phyloP scores from a whole-genome alignment of 2,113 vertebrate genomes.

The Pristiophorus japonicus region DNA sequence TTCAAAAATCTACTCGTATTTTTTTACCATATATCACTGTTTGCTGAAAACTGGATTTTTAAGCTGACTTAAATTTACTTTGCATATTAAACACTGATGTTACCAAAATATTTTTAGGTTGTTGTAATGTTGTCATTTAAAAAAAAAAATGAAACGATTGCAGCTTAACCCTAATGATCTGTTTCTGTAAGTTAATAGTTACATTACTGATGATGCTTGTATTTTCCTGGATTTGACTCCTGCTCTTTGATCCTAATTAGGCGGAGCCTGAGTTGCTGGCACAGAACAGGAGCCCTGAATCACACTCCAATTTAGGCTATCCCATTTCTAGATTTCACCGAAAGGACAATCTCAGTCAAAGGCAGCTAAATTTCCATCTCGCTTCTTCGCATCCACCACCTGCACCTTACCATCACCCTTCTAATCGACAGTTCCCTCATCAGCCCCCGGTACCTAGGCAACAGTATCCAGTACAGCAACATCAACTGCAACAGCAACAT shows the following conservation, averaged over 20 bases:
- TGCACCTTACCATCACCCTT: slow-evolving; percentile 64
- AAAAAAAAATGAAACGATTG: background rate
- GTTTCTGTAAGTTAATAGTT: background rate
- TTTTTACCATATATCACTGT: background rate
- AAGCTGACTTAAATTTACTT: background rate
- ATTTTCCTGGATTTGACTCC: background rate
- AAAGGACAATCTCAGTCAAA: slow-evolving; percentile 78
- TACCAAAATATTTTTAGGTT: background rate
- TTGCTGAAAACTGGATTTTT: background rate
- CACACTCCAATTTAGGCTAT: slow-evolving; percentile 66
- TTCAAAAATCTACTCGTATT: background rate
- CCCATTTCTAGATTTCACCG: slow-evolving; percentile 76
- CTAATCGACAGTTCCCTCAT: slow-evolving; percentile 66
- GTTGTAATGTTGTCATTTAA: too few species aligned
- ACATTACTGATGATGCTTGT: background rate
- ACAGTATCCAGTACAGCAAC: slow-evolving; percentile 67
- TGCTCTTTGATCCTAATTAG: slow-evolving; percentile 51
- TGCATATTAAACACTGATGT: background rate
- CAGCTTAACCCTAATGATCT: background rate
- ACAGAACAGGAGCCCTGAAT: slow-evolving; percentile 79
- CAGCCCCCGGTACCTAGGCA: slow-evolving; percentile 75
- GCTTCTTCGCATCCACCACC: slow-evolving; percentile 75
- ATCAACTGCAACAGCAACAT: slow-evolving; percentile 53
- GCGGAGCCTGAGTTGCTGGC: slow-evolving; percentile 72
- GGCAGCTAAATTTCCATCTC: slow-evolving; percentile 80